phyloP scores from a whole-genome alignment of 2,888 invertebrate genomes.

The Capitulum mitella region DNA sequence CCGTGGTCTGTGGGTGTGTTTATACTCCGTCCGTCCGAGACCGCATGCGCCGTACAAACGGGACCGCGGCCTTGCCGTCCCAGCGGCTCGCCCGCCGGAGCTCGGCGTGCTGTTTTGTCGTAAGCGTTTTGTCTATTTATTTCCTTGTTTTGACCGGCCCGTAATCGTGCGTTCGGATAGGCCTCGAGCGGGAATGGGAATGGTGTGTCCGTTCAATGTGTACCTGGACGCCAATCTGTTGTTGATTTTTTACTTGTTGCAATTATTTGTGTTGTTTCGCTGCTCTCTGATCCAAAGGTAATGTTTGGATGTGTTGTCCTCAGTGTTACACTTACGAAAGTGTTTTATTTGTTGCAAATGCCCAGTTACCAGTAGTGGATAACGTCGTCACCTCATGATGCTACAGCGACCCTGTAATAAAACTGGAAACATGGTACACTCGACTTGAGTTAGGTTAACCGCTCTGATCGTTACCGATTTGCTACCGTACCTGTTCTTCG shows the following conservation, averaged over 20 bases:
- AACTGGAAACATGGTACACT: neutral
- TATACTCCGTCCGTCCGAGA: neutral
- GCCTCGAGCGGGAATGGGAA: neutral
- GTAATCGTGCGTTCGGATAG: neutral
- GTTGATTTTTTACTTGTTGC: constrained; percentile 17
- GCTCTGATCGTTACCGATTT: too few species aligned
- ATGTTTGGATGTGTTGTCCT: neutral
- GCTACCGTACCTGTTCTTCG: neutral
- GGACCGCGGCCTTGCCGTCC: neutral
- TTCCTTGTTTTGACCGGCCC: constrained; percentile 7
- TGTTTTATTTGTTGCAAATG: too few species aligned
- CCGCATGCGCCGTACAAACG: constrained; percentile 7
- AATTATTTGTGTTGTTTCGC: neutral
- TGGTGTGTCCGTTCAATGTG: neutral
- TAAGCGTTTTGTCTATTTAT: neutral
- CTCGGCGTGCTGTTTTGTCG: neutral
- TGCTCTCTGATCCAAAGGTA: constrained; percentile 15
- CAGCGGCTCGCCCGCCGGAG: neutral
- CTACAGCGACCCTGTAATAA: constrained; percentile 9
- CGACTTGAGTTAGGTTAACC: neutral
- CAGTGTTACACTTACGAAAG: too few species aligned
- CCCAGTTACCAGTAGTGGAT: constrained; percentile 11
- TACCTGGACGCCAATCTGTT: neutral
- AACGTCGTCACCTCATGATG: neutral
- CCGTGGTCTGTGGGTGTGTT: neutral